Percentiles rank a stretch among this genome's conserved stretches.
Evolutionary conservation across 2,797 vertebrate species (phyloP).

Genomic region (Mormyrops boulengeri): DNA sequence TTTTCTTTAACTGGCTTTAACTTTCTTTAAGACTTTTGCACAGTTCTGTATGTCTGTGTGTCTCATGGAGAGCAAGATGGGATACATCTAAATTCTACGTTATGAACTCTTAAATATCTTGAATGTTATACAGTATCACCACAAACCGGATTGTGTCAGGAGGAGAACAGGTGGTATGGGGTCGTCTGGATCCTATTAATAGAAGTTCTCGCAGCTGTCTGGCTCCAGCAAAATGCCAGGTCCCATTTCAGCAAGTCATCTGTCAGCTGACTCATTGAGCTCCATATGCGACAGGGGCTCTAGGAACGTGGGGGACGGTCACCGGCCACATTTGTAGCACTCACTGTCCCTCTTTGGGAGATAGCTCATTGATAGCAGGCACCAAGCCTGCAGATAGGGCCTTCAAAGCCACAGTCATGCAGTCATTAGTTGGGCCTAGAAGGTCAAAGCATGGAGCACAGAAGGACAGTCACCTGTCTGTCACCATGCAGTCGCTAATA

Average conservation of each 20-base stretch:
- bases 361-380: neutral
- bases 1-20: neutral
- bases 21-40: neutral
- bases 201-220: constrained; percentile 17
- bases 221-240: constrained; percentile 20
- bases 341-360: neutral
- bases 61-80: neutral
- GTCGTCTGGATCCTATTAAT: constrained; percentile 34
- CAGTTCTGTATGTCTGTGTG: neutral
- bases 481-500: neutral
- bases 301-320: neutral
- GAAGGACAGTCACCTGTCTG: neutral
- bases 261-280: constrained; percentile 14
- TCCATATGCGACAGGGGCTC: constrained; percentile 16
- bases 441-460: neutral
- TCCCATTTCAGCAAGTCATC: constrained; percentile 37
- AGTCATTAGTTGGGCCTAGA: neutral
- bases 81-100: neutral
- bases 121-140: neutral
- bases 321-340: neutral
- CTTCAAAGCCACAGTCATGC: neutral
- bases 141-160: constrained; percentile 1
- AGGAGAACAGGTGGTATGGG: constrained; percentile 39
- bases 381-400: neutral
- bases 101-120: constrained; percentile 3